These are phyloP conservation scores for Zosterops lateralis DNA, from an alignment of 2,113 vertebrate genomes.

Conservation along the genomic window DNA sequence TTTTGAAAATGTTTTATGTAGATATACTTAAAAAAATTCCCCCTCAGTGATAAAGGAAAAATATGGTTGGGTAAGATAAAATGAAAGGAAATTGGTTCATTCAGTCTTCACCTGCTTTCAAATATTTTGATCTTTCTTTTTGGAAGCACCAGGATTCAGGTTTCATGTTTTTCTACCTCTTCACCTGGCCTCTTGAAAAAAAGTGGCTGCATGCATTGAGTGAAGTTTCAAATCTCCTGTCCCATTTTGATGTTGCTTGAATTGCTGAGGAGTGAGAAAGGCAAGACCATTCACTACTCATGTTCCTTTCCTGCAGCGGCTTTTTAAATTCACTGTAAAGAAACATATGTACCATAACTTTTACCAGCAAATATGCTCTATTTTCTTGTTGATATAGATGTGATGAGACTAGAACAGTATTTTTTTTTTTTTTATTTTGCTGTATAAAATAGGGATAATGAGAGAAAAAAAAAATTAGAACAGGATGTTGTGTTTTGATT, in stretches of 20 bases:
- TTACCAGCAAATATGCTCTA: background rate
- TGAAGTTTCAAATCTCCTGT: background rate
- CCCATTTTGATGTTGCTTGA: background rate
- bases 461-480: background rate
- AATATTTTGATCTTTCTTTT: background rate
- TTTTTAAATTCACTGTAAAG: background rate
- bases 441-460: background rate
- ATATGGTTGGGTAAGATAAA: background rate
- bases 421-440: fast-evolving
- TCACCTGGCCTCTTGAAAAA: background rate
- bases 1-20: background rate
- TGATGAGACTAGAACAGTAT: background rate
- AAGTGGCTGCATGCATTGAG: fast-evolving
- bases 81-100: background rate
- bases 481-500: background rate
- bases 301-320: background rate
- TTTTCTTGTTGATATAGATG: background rate
- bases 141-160: background rate
- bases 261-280: background rate
- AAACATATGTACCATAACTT: background rate
- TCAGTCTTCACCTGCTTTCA: background rate
- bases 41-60: background rate
- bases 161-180: background rate
- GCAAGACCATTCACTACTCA: background rate
- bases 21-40: background rate